Conservation (phyloP, 2,113 vertebrate species). For the Corythaixoides concolor region DNA sequence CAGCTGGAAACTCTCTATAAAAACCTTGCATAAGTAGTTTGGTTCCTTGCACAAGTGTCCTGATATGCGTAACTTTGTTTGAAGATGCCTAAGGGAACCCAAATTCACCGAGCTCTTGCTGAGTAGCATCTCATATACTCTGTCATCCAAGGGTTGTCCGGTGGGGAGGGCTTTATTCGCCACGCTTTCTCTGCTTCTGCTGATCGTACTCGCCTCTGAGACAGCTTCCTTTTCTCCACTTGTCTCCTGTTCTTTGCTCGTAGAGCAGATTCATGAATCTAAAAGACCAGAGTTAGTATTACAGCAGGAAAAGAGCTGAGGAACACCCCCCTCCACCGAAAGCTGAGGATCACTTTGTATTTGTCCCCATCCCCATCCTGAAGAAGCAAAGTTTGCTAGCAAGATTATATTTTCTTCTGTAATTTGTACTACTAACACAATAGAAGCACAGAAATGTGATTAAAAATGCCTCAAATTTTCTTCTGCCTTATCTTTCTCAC, state of each 20-base stretch:
- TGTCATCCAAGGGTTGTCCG: conserved; percentile 91
- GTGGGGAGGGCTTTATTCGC: conserved; percentile 62
- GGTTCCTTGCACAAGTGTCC: conserved; percentile 58
- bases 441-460: not conserved
- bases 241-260: conserved; percentile 90
- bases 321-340: not conserved
- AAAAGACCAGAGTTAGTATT: conserved; percentile 9
- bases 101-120: conserved; percentile 78
- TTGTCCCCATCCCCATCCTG: not conserved
- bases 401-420: not conserved
- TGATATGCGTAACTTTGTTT: not conserved
- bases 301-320: not conserved
- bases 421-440: not conserved
- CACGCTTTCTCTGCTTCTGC: conserved; percentile 73
- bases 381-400: not conserved
- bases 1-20: conserved; percentile 59
- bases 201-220: conserved; percentile 79
- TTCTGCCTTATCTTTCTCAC: not conserved
- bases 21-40: conserved; percentile 58
- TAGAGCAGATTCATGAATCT: conserved; percentile 92
- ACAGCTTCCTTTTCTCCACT: conserved; percentile 83
- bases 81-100: not conserved
- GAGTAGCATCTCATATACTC: conserved; percentile 97
- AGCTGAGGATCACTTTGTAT: not conserved
- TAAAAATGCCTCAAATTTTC: not conserved